These are phyloP conservation scores for Cylas formicarius DNA, from an alignment of 1,140 invertebrate genomes.

Conservation along the genomic window DNA sequence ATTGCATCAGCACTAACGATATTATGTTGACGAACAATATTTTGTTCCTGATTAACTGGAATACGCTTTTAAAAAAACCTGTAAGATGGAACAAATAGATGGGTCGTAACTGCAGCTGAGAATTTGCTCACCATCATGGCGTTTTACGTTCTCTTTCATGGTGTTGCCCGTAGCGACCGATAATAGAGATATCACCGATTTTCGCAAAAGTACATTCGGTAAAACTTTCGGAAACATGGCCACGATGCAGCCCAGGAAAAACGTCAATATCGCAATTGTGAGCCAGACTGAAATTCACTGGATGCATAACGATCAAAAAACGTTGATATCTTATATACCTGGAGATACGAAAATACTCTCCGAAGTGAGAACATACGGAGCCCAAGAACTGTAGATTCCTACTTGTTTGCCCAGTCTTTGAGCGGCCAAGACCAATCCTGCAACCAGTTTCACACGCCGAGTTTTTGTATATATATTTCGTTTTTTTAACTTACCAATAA, in stretches of 20 bases:
- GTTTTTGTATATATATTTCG: not conserved
- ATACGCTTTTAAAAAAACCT: conserved; percentile 49
- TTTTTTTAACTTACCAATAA: conserved; percentile 12
- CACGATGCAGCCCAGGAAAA: conserved; percentile 48
- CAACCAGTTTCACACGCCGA: conserved; percentile 4
- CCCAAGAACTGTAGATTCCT: conserved; percentile 43
- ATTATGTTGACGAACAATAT: conserved; percentile 53
- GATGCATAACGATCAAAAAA: conserved; percentile 3
- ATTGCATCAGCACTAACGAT: conserved; percentile 49
- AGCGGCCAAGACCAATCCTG: conserved; percentile 38
- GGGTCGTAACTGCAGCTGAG: too few species aligned
- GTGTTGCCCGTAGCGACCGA: conserved; percentile 24
- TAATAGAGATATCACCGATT: conserved; percentile 47
- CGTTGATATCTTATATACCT: conserved; percentile 27
- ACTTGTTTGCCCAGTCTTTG: conserved; percentile 41
- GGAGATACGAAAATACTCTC: conserved; percentile 26
- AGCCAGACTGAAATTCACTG: conserved; percentile 49
- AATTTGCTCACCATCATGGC: conserved; percentile 18
- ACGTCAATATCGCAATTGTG: conserved; percentile 47
- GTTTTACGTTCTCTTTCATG: conserved; percentile 3
- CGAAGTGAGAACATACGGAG: conserved; percentile 20
- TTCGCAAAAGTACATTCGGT: conserved; percentile 48
- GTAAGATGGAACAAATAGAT: conserved; percentile 27
- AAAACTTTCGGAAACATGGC: conserved; percentile 53
- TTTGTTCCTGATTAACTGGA: conserved; percentile 52